Percentiles rank a stretch among this genome's conserved stretches.
Conservation (phyloP, 2,797 vertebrate species). For the Toxotes lorentzi region DNA sequence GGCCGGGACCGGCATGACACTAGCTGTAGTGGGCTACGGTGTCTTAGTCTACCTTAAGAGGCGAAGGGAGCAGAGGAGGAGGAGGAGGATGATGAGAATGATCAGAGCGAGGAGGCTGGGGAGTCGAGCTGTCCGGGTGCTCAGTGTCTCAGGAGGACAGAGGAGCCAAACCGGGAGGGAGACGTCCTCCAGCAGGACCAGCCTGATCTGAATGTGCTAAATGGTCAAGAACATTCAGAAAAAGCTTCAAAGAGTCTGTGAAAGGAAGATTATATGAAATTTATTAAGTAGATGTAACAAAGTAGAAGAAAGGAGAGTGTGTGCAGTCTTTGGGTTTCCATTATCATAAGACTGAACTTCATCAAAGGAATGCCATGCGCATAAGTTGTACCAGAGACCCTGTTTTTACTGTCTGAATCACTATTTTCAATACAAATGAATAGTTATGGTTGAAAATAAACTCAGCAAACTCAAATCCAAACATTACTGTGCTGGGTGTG, state of each 20-base stretch:
- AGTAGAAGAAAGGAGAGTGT: not conserved
- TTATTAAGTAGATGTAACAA: not conserved
- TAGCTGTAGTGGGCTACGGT: slow-evolving; percentile 77
- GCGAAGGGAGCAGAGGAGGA: slow-evolving; percentile 69
- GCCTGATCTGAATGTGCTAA: slow-evolving; percentile 85
- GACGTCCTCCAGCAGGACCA: slow-evolving; percentile 90
- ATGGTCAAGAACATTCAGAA: not conserved
- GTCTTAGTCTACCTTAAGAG: slow-evolving; percentile 56
- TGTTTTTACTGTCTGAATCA: not conserved
- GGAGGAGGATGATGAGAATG: slow-evolving; percentile 67
- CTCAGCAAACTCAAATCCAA: not conserved
- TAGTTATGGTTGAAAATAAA: slow-evolving; percentile 21
- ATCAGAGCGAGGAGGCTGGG: slow-evolving; percentile 55
- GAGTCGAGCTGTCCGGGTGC: slow-evolving; percentile 78
- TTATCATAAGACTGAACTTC: not conserved
- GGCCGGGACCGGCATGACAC: slow-evolving; percentile 82
- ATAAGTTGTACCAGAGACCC: not conserved
- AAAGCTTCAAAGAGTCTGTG: not conserved
- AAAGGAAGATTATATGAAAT: not conserved
- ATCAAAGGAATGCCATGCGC: not conserved
- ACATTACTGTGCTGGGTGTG: not conserved
- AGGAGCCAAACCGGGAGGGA: slow-evolving; percentile 80
- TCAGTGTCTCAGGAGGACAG: slow-evolving; percentile 88
- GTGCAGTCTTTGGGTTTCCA: not conserved
- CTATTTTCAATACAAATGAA: not conserved